Percentiles rank a stretch among this genome's conserved stretches.
Conservation (phyloP, 2,113 vertebrate species). For the Sebastes fasciatus region DNA sequence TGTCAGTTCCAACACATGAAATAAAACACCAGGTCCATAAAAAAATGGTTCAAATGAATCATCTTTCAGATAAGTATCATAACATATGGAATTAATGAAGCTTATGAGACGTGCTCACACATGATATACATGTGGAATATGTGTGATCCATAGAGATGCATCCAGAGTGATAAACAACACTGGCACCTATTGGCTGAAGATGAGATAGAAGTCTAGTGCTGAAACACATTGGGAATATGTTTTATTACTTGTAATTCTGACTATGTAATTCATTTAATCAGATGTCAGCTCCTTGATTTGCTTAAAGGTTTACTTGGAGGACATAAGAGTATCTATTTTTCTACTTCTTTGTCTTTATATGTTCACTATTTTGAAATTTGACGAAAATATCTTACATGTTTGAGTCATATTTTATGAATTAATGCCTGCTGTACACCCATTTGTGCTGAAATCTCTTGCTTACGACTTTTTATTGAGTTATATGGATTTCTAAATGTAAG, state of each 20-base stretch:
- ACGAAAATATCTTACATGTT: not conserved
- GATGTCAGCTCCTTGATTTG: not conserved
- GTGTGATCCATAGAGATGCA: not conserved
- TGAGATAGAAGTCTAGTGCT: not conserved
- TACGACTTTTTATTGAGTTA: not conserved
- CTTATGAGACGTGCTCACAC: not conserved
- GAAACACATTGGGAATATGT: no score
- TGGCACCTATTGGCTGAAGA: conserved; percentile 8
- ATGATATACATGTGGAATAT: not conserved
- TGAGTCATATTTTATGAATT: not conserved
- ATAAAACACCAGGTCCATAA: not conserved
- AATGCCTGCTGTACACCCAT: not conserved
- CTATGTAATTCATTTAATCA: not conserved
- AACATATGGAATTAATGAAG: not conserved
- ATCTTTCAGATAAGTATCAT: not conserved
- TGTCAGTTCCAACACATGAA: not conserved
- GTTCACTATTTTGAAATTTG: not conserved
- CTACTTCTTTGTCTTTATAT: not conserved
- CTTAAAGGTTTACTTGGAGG: not conserved
- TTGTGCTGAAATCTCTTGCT: not conserved
- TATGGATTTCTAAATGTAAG: not conserved
- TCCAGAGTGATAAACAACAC: not conserved
- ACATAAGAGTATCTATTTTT: not conserved
- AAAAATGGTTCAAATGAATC: not conserved
- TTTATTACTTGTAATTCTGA: not conserved